A percentile compares a stretch with the other conserved stretches of the same genome.
These are phyloP conservation scores for Mormyrus iriodes DNA, from an alignment of 2,113 vertebrate genomes.

Conservation along the genomic window DNA sequence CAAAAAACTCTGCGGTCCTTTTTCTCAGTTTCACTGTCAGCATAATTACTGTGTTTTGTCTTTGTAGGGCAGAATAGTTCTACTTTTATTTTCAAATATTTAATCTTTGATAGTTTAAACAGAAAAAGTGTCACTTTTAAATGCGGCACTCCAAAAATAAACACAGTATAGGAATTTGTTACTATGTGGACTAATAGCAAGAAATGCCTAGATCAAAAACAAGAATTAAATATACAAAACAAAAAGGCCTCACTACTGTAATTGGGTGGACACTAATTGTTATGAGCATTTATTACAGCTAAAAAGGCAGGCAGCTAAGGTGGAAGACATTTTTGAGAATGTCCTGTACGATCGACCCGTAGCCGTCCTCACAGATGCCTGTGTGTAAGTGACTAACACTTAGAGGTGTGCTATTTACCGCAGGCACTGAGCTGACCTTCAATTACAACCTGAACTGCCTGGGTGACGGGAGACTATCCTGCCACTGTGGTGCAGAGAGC, in stretches of 20 bases:
- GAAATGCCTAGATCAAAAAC: neutral
- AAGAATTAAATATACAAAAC: neutral
- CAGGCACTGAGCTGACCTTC: slow-evolving; percentile 90
- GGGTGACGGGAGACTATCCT: slow-evolving; percentile 85
- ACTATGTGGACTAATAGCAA: neutral
- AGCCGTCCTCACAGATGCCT: neutral
- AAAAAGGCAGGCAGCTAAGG: neutral
- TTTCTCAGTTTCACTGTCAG: neutral
- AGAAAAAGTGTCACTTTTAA: neutral
- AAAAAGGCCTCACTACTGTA: neutral
- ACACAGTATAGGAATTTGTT: neutral
- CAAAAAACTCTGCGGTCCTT: neutral
- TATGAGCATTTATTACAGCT: neutral
- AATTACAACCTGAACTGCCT: slow-evolving; percentile 96
- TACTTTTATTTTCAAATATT: neutral
- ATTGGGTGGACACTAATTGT: neutral
- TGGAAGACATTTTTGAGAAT: neutral
- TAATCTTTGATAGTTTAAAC: neutral
- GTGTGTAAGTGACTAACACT: neutral
- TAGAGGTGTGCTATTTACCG: neutral
- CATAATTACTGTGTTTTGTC: neutral
- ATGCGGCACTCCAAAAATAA: neutral
- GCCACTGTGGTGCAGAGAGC: slow-evolving; percentile 89
- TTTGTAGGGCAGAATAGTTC: neutral
- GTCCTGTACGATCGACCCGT: neutral